These are phyloP conservation scores for Cosmopolites sordidus DNA, from an alignment of 2,888 invertebrate species.

Conservation along the genomic window DNA sequence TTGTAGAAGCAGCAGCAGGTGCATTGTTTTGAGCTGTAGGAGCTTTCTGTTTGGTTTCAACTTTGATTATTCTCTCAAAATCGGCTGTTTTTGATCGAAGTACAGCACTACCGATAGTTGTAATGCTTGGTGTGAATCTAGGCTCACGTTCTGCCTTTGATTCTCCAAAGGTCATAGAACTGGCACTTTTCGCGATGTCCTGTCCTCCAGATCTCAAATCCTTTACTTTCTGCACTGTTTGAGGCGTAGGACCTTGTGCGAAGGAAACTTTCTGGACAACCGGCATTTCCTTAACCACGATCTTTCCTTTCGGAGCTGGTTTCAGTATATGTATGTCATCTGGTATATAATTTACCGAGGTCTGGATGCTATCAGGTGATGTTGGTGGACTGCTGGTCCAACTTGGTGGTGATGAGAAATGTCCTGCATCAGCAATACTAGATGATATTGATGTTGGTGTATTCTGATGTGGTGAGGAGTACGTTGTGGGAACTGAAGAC, in stretches of 20 bases:
- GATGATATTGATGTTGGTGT: constrained; percentile 46
- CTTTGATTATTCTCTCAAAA: constrained; percentile 58
- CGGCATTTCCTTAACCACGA: constrained; percentile 36
- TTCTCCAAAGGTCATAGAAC: constrained; percentile 5
- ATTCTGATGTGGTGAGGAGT: constrained; percentile 53
- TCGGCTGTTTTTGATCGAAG: constrained; percentile 64
- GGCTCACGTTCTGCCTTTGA: constrained; percentile 40
- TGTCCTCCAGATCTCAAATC: constrained; percentile 22
- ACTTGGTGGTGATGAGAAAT: constrained; percentile 54
- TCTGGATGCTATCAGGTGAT: constrained; percentile 54
- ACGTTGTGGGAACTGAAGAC: constrained; percentile 54
- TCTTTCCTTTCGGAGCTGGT: constrained; percentile 36
- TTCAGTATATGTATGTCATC: constrained; percentile 43
- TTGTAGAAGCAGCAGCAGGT: constrained; percentile 37
- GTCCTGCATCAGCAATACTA: constrained; percentile 45
- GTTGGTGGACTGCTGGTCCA: constrained; percentile 58
- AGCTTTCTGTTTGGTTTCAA: constrained; percentile 52
- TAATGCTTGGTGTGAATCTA: constrained; percentile 55
- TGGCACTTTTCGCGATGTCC: constrained; percentile 28
- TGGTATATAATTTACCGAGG: constrained; percentile 54
- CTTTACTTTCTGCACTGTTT: constrained; percentile 47
- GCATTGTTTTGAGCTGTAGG: constrained; percentile 32
- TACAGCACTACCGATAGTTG: constrained; percentile 63
- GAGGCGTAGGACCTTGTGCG: constrained; percentile 50
- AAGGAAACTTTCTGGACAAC: constrained; percentile 58